phyloP scores from a whole-genome alignment of 2,888 invertebrate species.

The Habroteleia sp. region DNA sequence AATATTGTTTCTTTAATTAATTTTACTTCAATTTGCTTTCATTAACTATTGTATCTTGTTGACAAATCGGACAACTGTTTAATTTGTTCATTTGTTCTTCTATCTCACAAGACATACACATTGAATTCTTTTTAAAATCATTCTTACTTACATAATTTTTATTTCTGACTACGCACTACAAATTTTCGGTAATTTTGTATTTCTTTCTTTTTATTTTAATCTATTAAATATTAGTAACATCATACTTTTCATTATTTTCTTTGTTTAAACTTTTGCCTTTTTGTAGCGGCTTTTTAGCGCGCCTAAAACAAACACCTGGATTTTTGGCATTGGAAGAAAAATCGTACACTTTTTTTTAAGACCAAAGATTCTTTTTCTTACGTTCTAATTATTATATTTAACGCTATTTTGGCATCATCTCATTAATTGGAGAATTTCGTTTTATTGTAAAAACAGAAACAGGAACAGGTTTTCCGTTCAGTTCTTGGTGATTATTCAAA shows the following conservation, averaged over 20 bases:
- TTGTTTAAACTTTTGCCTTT: constrained; percentile 33
- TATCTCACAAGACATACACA: constrained; percentile 76
- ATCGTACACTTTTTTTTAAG: constrained; percentile 59
- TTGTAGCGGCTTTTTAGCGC: constrained; percentile 60
- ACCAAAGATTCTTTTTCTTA: constrained; percentile 71
- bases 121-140: constrained; percentile 70
- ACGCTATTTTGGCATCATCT: constrained; percentile 81
- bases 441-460: constrained; percentile 8
- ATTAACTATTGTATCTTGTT: constrained; percentile 74
- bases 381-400: constrained; percentile 78
- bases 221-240: constrained; percentile 65
- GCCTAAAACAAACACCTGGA: constrained; percentile 78
- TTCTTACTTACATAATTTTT: constrained; percentile 68
- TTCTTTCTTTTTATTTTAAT: constrained; percentile 14
- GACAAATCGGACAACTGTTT: constrained; percentile 78
- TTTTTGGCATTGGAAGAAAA: constrained; percentile 81
- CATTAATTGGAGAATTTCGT: constrained; percentile 64
- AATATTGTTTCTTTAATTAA: constrained; percentile 69
- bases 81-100: constrained; percentile 5
- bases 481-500: constrained; percentile 7
- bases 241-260: constrained; percentile 73
- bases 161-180: constrained; percentile 69
- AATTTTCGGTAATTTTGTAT: constrained; percentile 38
- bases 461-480: background rate
- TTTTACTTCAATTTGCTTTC: constrained; percentile 47